Base-by-base conservation (phyloP, 2,113 vertebrate species). In the Grantiella picta region DNA sequence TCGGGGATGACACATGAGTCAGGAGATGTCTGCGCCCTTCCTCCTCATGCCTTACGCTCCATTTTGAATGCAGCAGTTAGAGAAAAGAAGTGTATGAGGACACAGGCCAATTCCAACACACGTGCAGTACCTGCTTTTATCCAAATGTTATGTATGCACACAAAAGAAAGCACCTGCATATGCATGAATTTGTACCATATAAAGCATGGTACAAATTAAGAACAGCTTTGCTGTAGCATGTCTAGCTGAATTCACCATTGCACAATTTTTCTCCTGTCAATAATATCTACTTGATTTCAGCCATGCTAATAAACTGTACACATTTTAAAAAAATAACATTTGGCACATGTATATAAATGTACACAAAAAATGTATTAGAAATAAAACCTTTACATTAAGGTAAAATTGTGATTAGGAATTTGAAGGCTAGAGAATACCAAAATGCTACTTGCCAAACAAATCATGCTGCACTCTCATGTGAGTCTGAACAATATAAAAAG, bases 401-500 rank as follows among this genome's bases (percentile, higher is more conserved):
- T 59, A 19, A 56, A 79, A 47, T 82, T 59, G 35, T 57, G 38
- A 85, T 82, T 88, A 77, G 38, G 44, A 83, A 78, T 78, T 66
- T 66, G 69, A 92, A 95, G 91, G 47, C n/a, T 33, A 44, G 45
- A 78, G 35, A 94, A 75, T 60, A 31, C 12, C 47, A 93, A 90
- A 92, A 68, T 83, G 49, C 25, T 59, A 78, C 72, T 92, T 81
- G 76, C 59, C 68, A 86, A 85, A 68, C 40, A 92, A 71, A 89
- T 77, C 72, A 86, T 78, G 12, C 64, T 75, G 7, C 85, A 92
- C 38, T 86, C 60, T 90, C n/a, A 2, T 80, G 79, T 86, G 79
- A 68, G 13, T 54, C 56, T 83, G 92, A 90, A 56, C 82, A 95
- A 86, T 73, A 73, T 73, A 72, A 92, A 95, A 95, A 95, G 75